Evolutionary conservation across 1,140 invertebrate genomes (phyloP), one percentile per base, ranked within the genome.

Genomic region (Campodea augens): DNA sequence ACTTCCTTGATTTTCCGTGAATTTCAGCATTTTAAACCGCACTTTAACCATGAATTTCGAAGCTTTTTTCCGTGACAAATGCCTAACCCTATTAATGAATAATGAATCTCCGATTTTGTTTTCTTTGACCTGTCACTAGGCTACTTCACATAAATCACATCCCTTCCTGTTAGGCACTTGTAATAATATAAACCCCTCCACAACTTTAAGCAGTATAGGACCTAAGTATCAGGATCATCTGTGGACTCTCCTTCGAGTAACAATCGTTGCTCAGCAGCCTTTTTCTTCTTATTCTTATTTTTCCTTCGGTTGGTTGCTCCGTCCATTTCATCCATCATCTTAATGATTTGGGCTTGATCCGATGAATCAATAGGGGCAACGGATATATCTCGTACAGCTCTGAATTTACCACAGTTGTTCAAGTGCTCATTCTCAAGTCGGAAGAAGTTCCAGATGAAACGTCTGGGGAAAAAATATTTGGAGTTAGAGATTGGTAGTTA

Each of bases 371-470:
- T 76, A 0, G 95, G 95, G 7, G 90, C 91, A 20, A 99, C 90
- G 0, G 89, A 96, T 48, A 99, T 99, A 61, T 99, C 95, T 19
- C 96, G 65, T 0, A 98, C 95, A 3, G 95, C 95, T 58, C 95
- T 71, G 68, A 99, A 99, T 69, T 98, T 91, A 65, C 95, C 95
- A 68, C 93, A 98, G 67, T 99, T 99, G 66, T 99, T 99, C 4
- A 99, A 68, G 72, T 99, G 96, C 58, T 99, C 96, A 66, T 99
- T 99, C 67, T 99, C 96, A 50, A 99, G 62, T 1, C 96, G 92
- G 69, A 98, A 98, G 62, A 93, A 99, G 64, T 99, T 99, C 96
- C 96, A 99, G 27, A 99, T 78, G 67, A 99, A 99, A 46, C 93
- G 72, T 55, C 90, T 91, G 54, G 29, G 49, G 57, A 39, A 44